Percentiles rank a stretch among this genome's conserved stretches.
phyloP scores from a whole-genome alignment of 2,113 vertebrate species.

The Thinocorus orbignyianus region DNA sequence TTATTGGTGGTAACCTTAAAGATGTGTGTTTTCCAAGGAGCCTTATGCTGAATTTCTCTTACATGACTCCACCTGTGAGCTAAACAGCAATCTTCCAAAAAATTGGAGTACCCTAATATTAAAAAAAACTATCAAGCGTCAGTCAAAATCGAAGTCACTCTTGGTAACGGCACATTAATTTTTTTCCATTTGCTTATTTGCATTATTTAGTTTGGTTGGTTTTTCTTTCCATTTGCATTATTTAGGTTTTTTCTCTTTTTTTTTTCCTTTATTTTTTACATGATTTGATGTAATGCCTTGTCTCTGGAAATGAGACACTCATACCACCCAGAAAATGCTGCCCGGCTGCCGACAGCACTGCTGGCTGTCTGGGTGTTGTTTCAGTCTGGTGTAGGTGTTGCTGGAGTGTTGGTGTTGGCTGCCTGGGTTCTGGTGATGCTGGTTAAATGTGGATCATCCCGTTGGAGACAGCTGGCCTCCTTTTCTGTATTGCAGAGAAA shows the following conservation, averaged over 20 bases:
- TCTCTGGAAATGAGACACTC: background rate
- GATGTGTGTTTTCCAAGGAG: background rate
- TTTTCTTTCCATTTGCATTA: background rate
- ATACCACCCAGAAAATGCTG: background rate
- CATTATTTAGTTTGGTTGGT: background rate
- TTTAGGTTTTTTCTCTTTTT: background rate
- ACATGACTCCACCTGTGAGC: background rate
- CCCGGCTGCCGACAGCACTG: background rate
- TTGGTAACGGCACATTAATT: background rate
- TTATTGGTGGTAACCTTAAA: background rate
- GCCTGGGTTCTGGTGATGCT: slow-evolving; percentile 1
- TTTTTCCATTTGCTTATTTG: background rate
- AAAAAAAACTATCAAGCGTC: background rate
- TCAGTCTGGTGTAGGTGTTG: background rate
- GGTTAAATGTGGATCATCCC: slow-evolving; percentile 18
- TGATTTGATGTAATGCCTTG: too few species aligned
- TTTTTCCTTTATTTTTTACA: background rate
- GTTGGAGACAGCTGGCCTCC: slow-evolving; percentile 16
- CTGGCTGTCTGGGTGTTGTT: background rate
- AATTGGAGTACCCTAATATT: background rate
- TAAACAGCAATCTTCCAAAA: background rate
- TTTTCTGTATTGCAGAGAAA: slow-evolving; percentile 47
- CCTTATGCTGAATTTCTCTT: background rate
- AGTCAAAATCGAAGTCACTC: background rate
- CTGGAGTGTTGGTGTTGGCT: background rate